These are phyloP conservation scores for Tenthredo scrophulariae DNA, from an alignment of 2,888 invertebrate genomes.

Conservation along the genomic window DNA sequence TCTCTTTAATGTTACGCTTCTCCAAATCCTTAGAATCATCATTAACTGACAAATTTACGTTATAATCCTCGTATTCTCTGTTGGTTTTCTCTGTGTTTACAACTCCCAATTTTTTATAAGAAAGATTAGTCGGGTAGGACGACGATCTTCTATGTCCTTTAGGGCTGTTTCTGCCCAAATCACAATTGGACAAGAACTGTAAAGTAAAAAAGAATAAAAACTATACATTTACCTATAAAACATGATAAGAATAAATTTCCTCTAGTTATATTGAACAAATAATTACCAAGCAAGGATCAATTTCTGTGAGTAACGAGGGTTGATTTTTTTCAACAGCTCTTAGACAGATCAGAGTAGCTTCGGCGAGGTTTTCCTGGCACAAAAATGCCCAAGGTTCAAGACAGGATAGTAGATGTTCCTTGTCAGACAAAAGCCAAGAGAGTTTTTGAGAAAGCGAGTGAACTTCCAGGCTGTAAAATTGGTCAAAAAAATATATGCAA, in stretches of 20 bases:
- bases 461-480: constrained; percentile 79
- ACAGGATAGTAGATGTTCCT: constrained; percentile 81
- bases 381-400: constrained; percentile 82
- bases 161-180: constrained; percentile 70
- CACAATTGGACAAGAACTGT: constrained; percentile 73
- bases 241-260: background rate
- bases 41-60: background rate
- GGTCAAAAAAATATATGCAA: background rate
- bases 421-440: constrained; percentile 83
- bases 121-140: constrained; percentile 74
- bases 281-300: constrained; percentile 80
- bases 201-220: constrained; percentile 51
- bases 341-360: constrained; percentile 83
- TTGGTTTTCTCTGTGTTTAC: constrained; percentile 14
- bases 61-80: background rate
- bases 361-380: constrained; percentile 81
- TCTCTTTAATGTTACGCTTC: constrained; percentile 7
- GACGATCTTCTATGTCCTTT: constrained; percentile 74
- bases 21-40: background rate
- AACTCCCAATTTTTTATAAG: constrained; percentile 55
- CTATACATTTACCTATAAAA: background rate
- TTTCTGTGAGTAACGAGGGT: constrained; percentile 82
- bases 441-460: constrained; percentile 82
- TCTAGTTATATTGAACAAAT: constrained; percentile 57
- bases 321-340: constrained; percentile 84